Conservation (phyloP, 2,888 invertebrate species). For the Thera britannica region DNA sequence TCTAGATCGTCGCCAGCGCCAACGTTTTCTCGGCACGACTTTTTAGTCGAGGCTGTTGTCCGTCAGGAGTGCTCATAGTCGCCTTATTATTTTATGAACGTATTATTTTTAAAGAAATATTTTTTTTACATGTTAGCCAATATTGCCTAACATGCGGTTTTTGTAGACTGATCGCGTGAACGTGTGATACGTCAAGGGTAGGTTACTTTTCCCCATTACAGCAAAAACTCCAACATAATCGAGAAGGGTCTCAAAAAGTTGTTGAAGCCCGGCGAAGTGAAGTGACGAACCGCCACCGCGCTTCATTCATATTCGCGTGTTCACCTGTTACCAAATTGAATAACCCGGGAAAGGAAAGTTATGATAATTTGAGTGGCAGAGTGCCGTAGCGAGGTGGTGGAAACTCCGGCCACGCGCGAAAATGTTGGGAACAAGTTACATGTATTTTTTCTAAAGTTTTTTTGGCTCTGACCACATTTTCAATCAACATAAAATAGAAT, state of each 20-base stretch:
- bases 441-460: background rate
- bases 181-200: background rate
- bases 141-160: background rate
- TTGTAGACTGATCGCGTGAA: background rate
- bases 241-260: slow-evolving; percentile 28
- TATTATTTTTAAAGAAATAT: too few species aligned
- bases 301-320: slow-evolving; percentile 75
- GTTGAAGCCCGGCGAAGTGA: slow-evolving; percentile 26
- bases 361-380: slow-evolving; percentile 65
- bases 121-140: too few species aligned
- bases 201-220: background rate
- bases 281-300: slow-evolving; percentile 44
- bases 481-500: too few species aligned
- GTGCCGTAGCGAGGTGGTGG: slow-evolving; percentile 44
- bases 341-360: slow-evolving; percentile 78
- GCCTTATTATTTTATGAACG: too few species aligned
- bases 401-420: slow-evolving; percentile 22
- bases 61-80: too few species aligned
- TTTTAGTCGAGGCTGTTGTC: too few species aligned
- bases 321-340: slow-evolving; percentile 78
- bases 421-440: background rate
- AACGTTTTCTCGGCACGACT: too few species aligned
- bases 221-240: slow-evolving; percentile 13
- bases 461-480: too few species aligned
- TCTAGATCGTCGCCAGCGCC: too few species aligned